A percentile compares a stretch with the other conserved stretches of the same genome.
These are phyloP conservation scores for Drosophila willistoni DNA, from an alignment of 1,140 invertebrate species.

Conservation along the genomic window DNA sequence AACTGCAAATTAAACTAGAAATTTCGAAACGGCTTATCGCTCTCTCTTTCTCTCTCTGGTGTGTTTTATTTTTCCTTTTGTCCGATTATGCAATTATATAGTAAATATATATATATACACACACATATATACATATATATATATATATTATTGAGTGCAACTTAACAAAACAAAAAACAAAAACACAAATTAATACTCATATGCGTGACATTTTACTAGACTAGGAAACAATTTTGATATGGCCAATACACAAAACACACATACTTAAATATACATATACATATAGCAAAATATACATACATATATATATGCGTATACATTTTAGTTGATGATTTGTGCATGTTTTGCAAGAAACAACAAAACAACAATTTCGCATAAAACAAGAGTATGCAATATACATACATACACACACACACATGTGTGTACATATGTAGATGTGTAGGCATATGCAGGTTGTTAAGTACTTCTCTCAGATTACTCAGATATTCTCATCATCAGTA, in stretches of 20 bases:
- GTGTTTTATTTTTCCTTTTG: background rate
- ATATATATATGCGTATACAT: background rate
- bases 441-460: too few species aligned
- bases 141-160: background rate
- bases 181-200: background rate
- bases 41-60: constrained; percentile 18
- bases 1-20: constrained; percentile 72
- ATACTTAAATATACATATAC: background rate
- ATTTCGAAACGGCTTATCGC: constrained; percentile 68
- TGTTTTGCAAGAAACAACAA: constrained; percentile 6
- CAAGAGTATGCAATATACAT: background rate
- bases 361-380: background rate
- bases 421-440: background rate
- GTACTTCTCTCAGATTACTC: too few species aligned
- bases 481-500: too few species aligned
- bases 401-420: background rate
- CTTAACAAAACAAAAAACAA: constrained; percentile 15
- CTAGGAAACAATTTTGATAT: constrained; percentile 20
- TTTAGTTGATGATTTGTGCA: background rate
- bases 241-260: constrained; percentile 10
- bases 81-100: constrained; percentile 2
- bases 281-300: background rate
- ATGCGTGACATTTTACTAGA: background rate
- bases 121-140: background rate
- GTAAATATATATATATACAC: too few species aligned